Conservation (phyloP, 2,797 vertebrate genomes). For the Triplophysa yarkandensis region DNA sequence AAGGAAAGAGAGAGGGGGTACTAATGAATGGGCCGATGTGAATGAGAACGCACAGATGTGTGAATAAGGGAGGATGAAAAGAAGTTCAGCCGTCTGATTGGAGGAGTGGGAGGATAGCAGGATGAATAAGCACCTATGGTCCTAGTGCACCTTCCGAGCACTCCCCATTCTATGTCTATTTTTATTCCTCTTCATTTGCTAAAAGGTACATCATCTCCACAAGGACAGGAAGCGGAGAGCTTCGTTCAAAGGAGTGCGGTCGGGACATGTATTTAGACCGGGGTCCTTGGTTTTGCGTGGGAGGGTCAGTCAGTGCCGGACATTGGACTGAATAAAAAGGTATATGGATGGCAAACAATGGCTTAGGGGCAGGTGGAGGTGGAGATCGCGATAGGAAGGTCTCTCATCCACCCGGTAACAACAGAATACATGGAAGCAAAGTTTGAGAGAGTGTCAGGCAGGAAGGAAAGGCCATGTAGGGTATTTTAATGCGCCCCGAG, state of each 20-base stretch:
- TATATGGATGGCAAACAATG: slow-evolving; percentile 32
- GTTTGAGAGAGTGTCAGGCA: slow-evolving; percentile 25
- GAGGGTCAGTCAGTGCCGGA: slow-evolving; percentile 35
- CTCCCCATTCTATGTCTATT: slow-evolving; percentile 50
- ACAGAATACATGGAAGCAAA: slow-evolving; percentile 29
- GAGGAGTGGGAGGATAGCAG: slow-evolving; percentile 56
- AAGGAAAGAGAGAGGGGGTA: slow-evolving; percentile 39
- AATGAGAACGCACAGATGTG: slow-evolving; percentile 50
- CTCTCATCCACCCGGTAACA: slow-evolving; percentile 47
- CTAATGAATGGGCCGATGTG: slow-evolving; percentile 50
- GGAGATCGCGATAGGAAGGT: slow-evolving; percentile 36
- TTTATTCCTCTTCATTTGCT: slow-evolving; percentile 56
- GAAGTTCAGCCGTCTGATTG: slow-evolving; percentile 48
- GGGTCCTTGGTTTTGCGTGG: slow-evolving; percentile 14
- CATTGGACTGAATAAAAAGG: slow-evolving; percentile 25
- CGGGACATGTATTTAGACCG: slow-evolving; percentile 36
- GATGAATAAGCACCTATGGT: slow-evolving; percentile 45
- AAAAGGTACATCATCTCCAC: slow-evolving; percentile 43
- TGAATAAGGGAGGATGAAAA: slow-evolving; percentile 59
- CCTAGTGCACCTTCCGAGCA: slow-evolving; percentile 52
- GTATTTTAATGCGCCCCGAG: slow-evolving; percentile 41
- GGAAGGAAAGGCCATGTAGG: slow-evolving; percentile 58
- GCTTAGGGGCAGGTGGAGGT: slow-evolving; percentile 28
- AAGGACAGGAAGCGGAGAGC: slow-evolving; percentile 53
- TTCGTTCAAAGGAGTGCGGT: slow-evolving; percentile 26